phyloP scores from a whole-genome alignment of 2,888 invertebrate genomes.

The Coleophora flavipennella region DNA sequence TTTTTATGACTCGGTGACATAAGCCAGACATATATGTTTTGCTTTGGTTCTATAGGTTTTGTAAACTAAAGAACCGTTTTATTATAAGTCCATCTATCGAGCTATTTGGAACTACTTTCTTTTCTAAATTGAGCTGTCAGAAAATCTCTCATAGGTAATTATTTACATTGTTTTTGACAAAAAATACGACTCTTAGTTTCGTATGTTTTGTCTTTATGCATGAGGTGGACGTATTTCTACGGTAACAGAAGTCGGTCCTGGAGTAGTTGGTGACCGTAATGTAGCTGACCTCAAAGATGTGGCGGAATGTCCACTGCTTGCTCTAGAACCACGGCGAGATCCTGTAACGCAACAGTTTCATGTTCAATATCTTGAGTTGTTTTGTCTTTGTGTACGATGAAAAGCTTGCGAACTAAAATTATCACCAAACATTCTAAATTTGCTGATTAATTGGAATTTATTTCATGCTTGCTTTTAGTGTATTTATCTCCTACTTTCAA shows the following conservation, averaged over 20 bases:
- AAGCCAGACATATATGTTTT: too few species aligned
- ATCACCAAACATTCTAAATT: not conserved
- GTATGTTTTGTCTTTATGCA: slow-evolving; percentile 39
- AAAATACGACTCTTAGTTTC: not conserved
- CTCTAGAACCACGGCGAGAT: slow-evolving; percentile 81
- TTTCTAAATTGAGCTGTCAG: too few species aligned
- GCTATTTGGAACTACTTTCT: too few species aligned
- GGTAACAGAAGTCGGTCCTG: slow-evolving; percentile 74
- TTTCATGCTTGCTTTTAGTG: not conserved
- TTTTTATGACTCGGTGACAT: too few species aligned
- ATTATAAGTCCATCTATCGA: not conserved
- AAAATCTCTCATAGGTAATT: slow-evolving; percentile 2
- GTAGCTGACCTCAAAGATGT: slow-evolving; percentile 79
- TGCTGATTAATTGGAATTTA: not conserved
- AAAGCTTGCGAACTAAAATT: not conserved
- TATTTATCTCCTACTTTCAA: not conserved
- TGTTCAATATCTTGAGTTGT: not conserved
- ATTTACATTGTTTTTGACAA: slow-evolving; percentile 9
- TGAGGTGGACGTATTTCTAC: slow-evolving; percentile 83
- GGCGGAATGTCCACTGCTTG: slow-evolving; percentile 84
- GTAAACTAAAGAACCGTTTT: too few species aligned
- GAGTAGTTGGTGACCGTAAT: slow-evolving; percentile 51
- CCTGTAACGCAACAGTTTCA: slow-evolving; percentile 31
- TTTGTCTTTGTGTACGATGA: not conserved
- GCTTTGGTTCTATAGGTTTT: too few species aligned